Evolutionary conservation across 2,797 vertebrate species (phyloP), one percentile per base, ranked within the genome.

Genomic region (Odontamblyopus rebecca): DNA sequence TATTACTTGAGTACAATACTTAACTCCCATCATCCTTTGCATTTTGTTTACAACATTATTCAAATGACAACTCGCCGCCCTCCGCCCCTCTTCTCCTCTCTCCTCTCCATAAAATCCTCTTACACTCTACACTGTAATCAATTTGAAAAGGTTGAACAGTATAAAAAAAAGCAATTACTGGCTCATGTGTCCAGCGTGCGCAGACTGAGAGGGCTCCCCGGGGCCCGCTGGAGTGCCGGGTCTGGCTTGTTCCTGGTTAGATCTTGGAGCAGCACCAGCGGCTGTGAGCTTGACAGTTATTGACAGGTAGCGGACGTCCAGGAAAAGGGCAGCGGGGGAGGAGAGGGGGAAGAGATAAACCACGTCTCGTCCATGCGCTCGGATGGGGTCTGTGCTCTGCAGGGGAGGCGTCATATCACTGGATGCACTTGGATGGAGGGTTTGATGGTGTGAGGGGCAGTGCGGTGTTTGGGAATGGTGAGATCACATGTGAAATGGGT

Each of bases 211-310:
- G 72, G 72, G 72, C 82, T 88, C 82, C 83, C 79, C 73, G 72
- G 90, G 90, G 92, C 91, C 90, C 88, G 89, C 82, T 85, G 75
- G 77, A 66, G 70, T 88, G 85, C 87, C 88, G 89, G 86, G 87
- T 87, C 80, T 83, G 80, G 82, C 83, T 83, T 85, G 86, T 87
- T 84, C 82, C 88, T 44, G 84, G 87, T 86, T 79, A 82, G 87
- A 88, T 87, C 82, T 78, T 89, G 79, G 73, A 70, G 83, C 82
- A 88, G 54, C 82, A 86, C 86, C 77, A 82, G 81, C 80, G 87
- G 81, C 80, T 73, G 83, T 80, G 78, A 78, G 82, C 82, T 80
- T 89, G 91, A 90, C 91, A 92, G 89, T 86, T 92, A 93, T 92
- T 90, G 91, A 91, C 88, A 87, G 77, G 78, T 81, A 68, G 78